phyloP scores from a whole-genome alignment of 2,888 invertebrate species.

The Hermaeophaga mercurialis region DNA sequence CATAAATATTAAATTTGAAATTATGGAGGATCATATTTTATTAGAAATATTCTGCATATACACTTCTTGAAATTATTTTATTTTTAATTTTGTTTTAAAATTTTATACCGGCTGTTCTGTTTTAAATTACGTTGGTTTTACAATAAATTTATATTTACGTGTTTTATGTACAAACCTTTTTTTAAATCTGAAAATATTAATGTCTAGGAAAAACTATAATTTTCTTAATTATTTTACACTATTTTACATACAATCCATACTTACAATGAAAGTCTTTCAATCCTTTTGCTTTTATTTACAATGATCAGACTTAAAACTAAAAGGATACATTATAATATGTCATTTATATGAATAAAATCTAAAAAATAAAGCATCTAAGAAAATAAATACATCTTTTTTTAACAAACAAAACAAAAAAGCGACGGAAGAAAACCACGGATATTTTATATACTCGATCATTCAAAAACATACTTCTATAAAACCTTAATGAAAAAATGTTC shows the following conservation, averaged over 20 bases:
- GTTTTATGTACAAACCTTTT: too few relatives aligned
- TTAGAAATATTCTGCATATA: too few relatives aligned
- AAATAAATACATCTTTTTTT: conserved; percentile 26
- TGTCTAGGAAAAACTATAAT: too few relatives aligned
- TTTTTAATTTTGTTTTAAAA: background rate
- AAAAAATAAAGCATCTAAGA: conserved; percentile 25
- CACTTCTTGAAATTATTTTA: too few relatives aligned
- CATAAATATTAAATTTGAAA: conserved; percentile 16
- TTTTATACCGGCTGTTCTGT: background rate
- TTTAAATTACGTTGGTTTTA: background rate
- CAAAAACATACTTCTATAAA: too few relatives aligned
- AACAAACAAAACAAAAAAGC: conserved; percentile 8
- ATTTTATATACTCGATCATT: background rate
- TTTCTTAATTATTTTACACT: too few relatives aligned
- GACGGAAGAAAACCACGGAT: conserved; percentile 3
- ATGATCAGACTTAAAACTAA: conserved; percentile 12
- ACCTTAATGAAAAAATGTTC: too few relatives aligned
- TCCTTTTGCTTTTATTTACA: conserved; percentile 31
- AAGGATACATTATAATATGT: conserved; percentile 18
- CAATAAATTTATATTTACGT: conserved; percentile 7
- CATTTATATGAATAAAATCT: conserved; percentile 27
- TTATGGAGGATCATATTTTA: background rate
- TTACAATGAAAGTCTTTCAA: too few relatives aligned
- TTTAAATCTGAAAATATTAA: too few relatives aligned
- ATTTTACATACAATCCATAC: too few relatives aligned